Percentiles rank a stretch among this genome's conserved stretches.
Conservation (phyloP, 2,888 invertebrate species). For the Campoletis raptor region DNA sequence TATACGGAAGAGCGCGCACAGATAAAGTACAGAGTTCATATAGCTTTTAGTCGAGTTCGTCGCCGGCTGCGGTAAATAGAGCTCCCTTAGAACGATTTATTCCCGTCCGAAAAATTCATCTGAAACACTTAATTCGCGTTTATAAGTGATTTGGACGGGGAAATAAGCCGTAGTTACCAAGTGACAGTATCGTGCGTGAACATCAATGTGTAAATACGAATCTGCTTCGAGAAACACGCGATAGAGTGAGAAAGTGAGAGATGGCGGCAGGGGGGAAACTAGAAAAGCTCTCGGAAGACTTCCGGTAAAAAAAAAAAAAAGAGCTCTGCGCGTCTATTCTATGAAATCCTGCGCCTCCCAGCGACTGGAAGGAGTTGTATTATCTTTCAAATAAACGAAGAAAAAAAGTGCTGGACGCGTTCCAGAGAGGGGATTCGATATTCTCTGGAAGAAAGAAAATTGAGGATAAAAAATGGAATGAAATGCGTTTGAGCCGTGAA, state of each 20-base stretch:
- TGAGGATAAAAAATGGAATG: not conserved
- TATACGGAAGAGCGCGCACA: slow-evolving; percentile 7
- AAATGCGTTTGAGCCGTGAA: not conserved
- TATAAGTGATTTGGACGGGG: not conserved
- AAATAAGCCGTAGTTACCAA: not conserved
- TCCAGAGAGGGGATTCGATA: not conserved
- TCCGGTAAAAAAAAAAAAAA: slow-evolving; percentile 35
- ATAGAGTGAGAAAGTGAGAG: not conserved
- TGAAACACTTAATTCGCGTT: not conserved
- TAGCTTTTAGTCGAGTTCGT: slow-evolving; percentile 48
- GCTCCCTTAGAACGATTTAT: not conserved
- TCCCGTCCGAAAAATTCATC: slow-evolving; percentile 10
- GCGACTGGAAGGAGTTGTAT: slow-evolving; percentile 36
- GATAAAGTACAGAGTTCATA: slow-evolving; percentile 16
- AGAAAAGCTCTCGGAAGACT: slow-evolving; percentile 12
- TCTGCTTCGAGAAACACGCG: not conserved
- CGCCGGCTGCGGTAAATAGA: slow-evolving; percentile 59
- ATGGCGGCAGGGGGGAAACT: not conserved
- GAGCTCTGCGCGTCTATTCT: slow-evolving; percentile 52
- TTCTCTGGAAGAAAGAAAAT: not conserved
- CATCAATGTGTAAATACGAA: not conserved
- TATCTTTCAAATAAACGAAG: not conserved
- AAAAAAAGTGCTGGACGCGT: not conserved
- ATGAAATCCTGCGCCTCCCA: slow-evolving; percentile 56
- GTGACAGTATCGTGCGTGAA: not conserved